Percentiles rank a stretch among this genome's conserved stretches.
phyloP scores from a whole-genome alignment of 1,140 invertebrate genomes.

The Tetragonula clypearis region DNA sequence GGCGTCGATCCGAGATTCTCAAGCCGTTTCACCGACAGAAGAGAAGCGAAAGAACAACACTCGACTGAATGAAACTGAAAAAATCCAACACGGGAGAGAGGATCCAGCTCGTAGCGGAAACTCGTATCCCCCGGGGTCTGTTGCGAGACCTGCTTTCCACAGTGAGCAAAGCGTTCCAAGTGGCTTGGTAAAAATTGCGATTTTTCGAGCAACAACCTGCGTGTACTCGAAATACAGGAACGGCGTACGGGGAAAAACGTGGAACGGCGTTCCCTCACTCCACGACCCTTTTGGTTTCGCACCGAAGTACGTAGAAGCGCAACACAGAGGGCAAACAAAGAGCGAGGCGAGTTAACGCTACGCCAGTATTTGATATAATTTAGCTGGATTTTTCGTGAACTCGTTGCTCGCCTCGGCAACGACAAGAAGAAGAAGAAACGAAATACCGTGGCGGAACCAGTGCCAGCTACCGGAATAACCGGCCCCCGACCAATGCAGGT shows the following conservation, averaged over 20 bases:
- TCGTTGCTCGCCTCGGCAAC: slow-evolving; percentile 34
- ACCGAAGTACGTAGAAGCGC: slow-evolving; percentile 33
- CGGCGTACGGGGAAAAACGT: slow-evolving; percentile 9
- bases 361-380: slow-evolving; percentile 70
- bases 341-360: slow-evolving; percentile 45
- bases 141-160: slow-evolving; percentile 53
- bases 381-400: slow-evolving; percentile 58
- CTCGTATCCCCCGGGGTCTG: not conserved
- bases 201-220: slow-evolving; percentile 68
- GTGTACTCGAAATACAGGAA: slow-evolving; percentile 51
- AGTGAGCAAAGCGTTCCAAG: slow-evolving; percentile 3
- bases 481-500: slow-evolving; percentile 66
- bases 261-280: not conserved
- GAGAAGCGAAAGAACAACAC: not conserved
- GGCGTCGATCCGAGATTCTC: not conserved
- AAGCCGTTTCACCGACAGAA: not conserved
- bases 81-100: not conserved
- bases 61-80: not conserved
- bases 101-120: slow-evolving; percentile 2
- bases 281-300: slow-evolving; percentile 40
- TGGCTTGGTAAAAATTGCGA: slow-evolving; percentile 52
- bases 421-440: slow-evolving; percentile 23
- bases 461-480: slow-evolving; percentile 71
- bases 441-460: slow-evolving; percentile 60
- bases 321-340: slow-evolving; percentile 40